Evolutionary conservation across 2,888 invertebrate species (phyloP), one percentile per base, ranked within the genome.

Genomic region (Phragmatobia fuliginosa): DNA sequence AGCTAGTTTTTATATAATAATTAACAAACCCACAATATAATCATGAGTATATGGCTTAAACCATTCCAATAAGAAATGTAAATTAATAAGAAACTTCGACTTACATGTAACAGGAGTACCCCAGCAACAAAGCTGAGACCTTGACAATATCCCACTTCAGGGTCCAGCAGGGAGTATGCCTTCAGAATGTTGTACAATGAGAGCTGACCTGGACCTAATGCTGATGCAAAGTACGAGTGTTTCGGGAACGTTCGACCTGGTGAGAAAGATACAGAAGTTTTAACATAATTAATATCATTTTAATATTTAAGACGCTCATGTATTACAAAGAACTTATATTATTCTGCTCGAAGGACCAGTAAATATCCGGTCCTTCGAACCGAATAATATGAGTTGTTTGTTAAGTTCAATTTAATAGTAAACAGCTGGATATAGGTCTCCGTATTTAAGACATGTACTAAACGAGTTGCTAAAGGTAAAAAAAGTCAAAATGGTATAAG

Each of bases 91-190:
- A 41, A 41, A 38, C 11, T 28, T 6, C 10, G 7, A 96, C 97
- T 97, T 92, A 99, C 99, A 92, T 99, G 99, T 81, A 99, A 94
- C 16, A 99, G 94, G 2, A 99, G 94, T 1, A 99, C 97, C 18
- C 99, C 99, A 73, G 99, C 99, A 3, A 99, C 98, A 87, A 99
- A 99, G 85, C 99, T 99, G 16, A 99, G 96, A 0, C 99, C 99
- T 92, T 99, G 99, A 81, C 99, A 99, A 91, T 99, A 99, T 0
- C 99, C 99, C 1, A 99, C 98, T 86, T 99, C 98, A 1, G 97
- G 97, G 90, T 99, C 99, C 52, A 99, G 92, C 36, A 99, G 95
- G 0, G 99, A 99, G 90, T 99, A 99, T 0, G 99, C 99, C 91
- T 99, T 99, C 38, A 99, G 95, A 31, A 99, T 95, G 94, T 99